A percentile compares a stretch with the other conserved stretches of the same genome.
These are phyloP conservation scores for Thumatha senex DNA, from an alignment of 2,888 invertebrate species.

Conservation along the genomic window DNA sequence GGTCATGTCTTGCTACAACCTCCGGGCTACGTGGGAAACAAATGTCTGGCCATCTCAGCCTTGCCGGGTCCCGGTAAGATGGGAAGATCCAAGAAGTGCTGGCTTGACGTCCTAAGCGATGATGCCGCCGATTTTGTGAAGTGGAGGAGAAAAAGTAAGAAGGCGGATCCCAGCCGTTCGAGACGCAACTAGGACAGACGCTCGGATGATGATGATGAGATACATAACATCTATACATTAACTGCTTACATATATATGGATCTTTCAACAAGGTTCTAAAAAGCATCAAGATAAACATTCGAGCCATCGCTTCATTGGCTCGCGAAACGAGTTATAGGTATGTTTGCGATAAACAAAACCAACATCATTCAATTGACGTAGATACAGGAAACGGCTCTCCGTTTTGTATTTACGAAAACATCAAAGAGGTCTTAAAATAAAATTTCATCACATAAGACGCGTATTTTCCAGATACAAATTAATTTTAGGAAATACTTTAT, in stretches of 20 bases:
- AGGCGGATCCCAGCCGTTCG: too few relatives aligned
- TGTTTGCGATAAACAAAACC: constrained; percentile 7
- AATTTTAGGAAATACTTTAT: not conserved
- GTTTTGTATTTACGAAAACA: constrained; percentile 4
- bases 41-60: too few relatives aligned
- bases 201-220: not conserved
- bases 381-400: not conserved
- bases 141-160: too few relatives aligned
- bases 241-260: not conserved
- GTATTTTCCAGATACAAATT: not conserved
- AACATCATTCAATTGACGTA: constrained; percentile 9
- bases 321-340: not conserved
- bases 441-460: not conserved
- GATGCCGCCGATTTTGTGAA: too few relatives aligned
- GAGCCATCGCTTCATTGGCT: not conserved
- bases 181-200: too few relatives aligned
- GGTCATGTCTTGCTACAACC: too few relatives aligned
- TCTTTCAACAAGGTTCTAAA: not conserved
- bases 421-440: constrained; percentile 2
- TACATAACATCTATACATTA: too few relatives aligned
- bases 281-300: too few relatives aligned
- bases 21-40: too few relatives aligned
- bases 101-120: too few relatives aligned
- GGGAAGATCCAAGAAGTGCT: too few relatives aligned
- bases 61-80: too few relatives aligned